phyloP scores from a whole-genome alignment of 2,113 vertebrate genomes.

The Stictonetta naevosa region DNA sequence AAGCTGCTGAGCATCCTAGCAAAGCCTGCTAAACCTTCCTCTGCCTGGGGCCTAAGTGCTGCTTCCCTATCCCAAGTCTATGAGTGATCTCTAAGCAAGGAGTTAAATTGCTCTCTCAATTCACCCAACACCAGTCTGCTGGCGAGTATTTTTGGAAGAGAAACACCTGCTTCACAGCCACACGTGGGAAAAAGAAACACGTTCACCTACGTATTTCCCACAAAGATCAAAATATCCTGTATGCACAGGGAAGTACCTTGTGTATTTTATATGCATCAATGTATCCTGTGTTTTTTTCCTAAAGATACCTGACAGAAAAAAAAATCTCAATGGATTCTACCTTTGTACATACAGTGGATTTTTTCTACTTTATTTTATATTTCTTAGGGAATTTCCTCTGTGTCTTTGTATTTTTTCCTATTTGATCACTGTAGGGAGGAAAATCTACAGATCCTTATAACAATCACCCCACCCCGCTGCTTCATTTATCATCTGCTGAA shows the following conservation, averaged over 20 bases:
- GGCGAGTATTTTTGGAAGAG: neutral
- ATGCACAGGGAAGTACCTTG: rapidly evolving
- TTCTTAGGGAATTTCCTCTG: neutral
- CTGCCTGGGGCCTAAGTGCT: no score
- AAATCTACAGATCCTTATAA: neutral
- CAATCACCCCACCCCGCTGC: neutral
- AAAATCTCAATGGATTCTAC: neutral
- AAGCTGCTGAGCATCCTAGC: no score
- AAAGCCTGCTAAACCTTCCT: no score
- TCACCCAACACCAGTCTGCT: neutral
- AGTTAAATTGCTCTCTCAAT: neutral
- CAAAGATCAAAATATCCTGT: neutral
- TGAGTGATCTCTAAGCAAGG: neutral
- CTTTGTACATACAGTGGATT: neutral
- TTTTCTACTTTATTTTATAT: neutral
- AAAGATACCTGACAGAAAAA: neutral
- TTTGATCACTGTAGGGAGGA: neutral
- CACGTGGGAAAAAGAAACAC: neutral
- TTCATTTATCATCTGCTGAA: neutral
- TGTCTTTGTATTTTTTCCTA: neutral
- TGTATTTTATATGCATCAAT: neutral
- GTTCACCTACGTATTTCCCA: neutral
- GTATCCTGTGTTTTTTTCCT: neutral
- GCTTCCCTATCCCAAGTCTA: no score
- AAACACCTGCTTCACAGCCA: neutral